Conservation (phyloP, 2,888 invertebrate genomes). For the Cheiracanthium punctorium region DNA sequence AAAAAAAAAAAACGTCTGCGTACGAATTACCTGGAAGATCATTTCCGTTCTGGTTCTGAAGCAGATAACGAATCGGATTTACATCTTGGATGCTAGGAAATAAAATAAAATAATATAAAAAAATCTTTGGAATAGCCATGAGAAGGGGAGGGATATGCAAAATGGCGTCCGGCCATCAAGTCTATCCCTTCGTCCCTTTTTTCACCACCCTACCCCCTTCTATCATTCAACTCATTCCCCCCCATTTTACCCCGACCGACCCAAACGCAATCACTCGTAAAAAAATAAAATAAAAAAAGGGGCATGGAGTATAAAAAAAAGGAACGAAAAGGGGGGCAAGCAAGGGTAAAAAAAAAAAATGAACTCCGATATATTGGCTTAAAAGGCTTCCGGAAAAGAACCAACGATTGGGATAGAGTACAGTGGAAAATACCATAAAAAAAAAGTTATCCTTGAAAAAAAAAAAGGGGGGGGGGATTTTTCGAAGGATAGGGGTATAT, state of each 20-base stretch:
- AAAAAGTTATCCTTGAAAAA: not conserved
- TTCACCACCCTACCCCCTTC: slow-evolving; percentile 42
- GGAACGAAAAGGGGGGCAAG: slow-evolving; percentile 21
- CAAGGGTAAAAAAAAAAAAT: slow-evolving; percentile 46
- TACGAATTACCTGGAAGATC: slow-evolving; percentile 42
- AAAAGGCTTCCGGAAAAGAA: slow-evolving; percentile 69
- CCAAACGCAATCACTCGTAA: slow-evolving; percentile 65
- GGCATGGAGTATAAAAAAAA: slow-evolving; percentile 30
- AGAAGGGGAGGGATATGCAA: slow-evolving; percentile 50
- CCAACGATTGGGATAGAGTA: slow-evolving; percentile 44
- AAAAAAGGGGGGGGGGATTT: slow-evolving; percentile 39
- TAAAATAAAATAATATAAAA: no score
- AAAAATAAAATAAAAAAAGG: slow-evolving; percentile 32
- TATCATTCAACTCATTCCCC: slow-evolving; percentile 61
- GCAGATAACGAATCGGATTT: slow-evolving; percentile 62
- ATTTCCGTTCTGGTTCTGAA: slow-evolving; percentile 53
- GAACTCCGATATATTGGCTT: slow-evolving; percentile 66
- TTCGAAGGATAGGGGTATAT: slow-evolving; percentile 68
- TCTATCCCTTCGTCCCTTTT: slow-evolving; percentile 32
- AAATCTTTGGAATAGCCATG: slow-evolving; percentile 47
- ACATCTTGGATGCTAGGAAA: no score
- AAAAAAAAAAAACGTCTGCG: not conserved
- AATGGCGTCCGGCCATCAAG: slow-evolving; percentile 66
- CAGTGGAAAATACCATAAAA: slow-evolving; percentile 35
- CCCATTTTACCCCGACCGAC: slow-evolving; percentile 67